Evolutionary conservation across 2,888 invertebrate genomes (phyloP).

Genomic region (Perizoma flavofasciatum): DNA sequence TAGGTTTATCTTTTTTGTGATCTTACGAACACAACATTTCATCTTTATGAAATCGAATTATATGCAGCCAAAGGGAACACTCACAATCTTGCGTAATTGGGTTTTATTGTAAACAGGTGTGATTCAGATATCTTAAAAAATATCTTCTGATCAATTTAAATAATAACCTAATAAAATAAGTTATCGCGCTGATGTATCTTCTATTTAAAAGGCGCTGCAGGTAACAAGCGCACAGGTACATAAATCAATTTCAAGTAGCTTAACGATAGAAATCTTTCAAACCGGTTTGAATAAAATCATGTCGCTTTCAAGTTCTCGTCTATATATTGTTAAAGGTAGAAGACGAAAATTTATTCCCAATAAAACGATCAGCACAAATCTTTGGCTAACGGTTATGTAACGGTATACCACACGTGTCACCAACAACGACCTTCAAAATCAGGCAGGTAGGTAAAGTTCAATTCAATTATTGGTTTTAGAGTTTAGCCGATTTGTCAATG

Average conservation of each 20-base stretch:
- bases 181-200: too few relatives aligned
- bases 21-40: neutral
- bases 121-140: neutral
- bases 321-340: slow-evolving; percentile 1
- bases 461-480: slow-evolving; percentile 32
- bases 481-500: slow-evolving; percentile 37
- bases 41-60: neutral
- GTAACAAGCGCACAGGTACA: too few relatives aligned
- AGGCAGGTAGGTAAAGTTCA: slow-evolving; percentile 33
- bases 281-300: neutral
- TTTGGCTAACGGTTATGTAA: slow-evolving; percentile 1
- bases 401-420: slow-evolving; percentile 23
- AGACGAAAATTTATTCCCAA: slow-evolving; percentile 6
- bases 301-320: slow-evolving; percentile 8
- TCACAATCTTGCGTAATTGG: neutral
- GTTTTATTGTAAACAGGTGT: neutral
- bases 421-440: slow-evolving; percentile 36
- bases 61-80: neutral
- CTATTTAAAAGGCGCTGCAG: too few relatives aligned
- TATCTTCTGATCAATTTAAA: neutral
- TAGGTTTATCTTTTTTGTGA: neutral
- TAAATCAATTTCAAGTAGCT: too few relatives aligned
- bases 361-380: slow-evolving; percentile 6
- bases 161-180: neutral
- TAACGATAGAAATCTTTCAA: slow-evolving; percentile 1